Base-by-base conservation (phyloP, 1,140 invertebrate species). In the Pseudachorutes palmiensis region DNA sequence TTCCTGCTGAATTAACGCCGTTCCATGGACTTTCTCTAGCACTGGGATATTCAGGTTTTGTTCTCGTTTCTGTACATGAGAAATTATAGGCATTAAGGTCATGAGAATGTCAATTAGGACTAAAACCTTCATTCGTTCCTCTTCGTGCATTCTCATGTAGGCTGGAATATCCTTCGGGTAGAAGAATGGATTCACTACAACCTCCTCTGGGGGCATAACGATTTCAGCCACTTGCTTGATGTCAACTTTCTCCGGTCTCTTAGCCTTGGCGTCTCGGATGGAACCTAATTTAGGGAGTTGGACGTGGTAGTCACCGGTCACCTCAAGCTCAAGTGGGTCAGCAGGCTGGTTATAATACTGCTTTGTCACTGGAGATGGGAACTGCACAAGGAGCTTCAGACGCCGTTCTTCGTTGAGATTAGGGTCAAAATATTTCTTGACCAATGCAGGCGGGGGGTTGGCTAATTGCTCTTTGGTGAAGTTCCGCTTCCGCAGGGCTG, bases 121-220 rank as follows among this genome's bases (percentile, higher is more conserved):
- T n/a, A n/a, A n/a, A n/a, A 68, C 65, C 26, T 69, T 57, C 32
- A 31, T 48, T 36, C 62, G 29, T 41, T 73, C 68, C 2, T 63
- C 26, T 36, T 66, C n/a, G 0, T 57, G 26, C 22, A 61, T 16
- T 2, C 0, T 30, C 60, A 73, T 65, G 58, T 64, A 71, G n/a
- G 24, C 64, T 62, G 63, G 32, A 12, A 73, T 59, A 57, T 71
- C 64, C 16, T 36, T 12, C 0, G 72, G 72, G 48, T 66, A 64
- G 1, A 28, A 19, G 31, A 73, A 73, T 0, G 72, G 72, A 49
- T 73, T 73, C 31, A 51, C n/a, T 16, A 60, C 64, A 26, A 69
- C 65, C 48, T 70, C 72, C 41, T 70, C 72, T 22, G 64, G 41
- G 19, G 70, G 26, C n/a, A 69, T 30, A 3, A 45, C 48, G 19